These are phyloP conservation scores for Drosophila anomelani DNA, from an alignment of 2,888 invertebrate species.

Conservation along the genomic window DNA sequence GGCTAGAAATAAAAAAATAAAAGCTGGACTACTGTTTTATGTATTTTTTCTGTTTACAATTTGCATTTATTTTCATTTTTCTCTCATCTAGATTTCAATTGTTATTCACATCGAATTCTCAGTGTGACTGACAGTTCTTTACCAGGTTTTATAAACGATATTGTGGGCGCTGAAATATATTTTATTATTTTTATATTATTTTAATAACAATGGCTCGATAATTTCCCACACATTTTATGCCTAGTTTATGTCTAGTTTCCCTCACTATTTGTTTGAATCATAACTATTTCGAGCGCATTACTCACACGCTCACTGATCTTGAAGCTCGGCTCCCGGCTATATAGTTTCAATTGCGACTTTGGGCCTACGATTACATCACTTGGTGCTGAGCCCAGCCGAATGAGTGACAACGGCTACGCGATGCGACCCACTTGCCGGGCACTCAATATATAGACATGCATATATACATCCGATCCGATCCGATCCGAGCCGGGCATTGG, in stretches of 20 bases:
- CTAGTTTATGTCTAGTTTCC: background rate
- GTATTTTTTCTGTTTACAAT: constrained; percentile 3
- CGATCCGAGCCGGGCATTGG: background rate
- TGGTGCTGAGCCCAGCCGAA: background rate
- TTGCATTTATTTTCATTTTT: background rate
- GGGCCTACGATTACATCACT: constrained; percentile 14
- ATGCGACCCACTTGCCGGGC: constrained; percentile 18
- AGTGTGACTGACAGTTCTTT: background rate
- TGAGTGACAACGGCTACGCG: constrained; percentile 6
- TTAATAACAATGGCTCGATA: background rate
- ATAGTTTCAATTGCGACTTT: constrained; percentile 5
- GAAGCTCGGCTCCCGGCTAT: constrained; percentile 9
- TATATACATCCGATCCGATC: constrained; percentile 10
- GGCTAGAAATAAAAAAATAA: background rate
- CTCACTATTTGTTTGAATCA: background rate
- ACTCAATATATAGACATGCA: background rate
- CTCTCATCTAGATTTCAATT: background rate
- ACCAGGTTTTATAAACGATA: background rate
- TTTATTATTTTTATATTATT: background rate
- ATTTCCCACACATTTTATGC: background rate
- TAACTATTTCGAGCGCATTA: constrained; percentile 8
- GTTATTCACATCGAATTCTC: background rate
- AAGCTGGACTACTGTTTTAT: background rate
- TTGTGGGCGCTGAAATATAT: no score
- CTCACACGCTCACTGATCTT: constrained; percentile 9